Conservation (phyloP, 2,888 invertebrate genomes). For the Globia sparganii region DNA sequence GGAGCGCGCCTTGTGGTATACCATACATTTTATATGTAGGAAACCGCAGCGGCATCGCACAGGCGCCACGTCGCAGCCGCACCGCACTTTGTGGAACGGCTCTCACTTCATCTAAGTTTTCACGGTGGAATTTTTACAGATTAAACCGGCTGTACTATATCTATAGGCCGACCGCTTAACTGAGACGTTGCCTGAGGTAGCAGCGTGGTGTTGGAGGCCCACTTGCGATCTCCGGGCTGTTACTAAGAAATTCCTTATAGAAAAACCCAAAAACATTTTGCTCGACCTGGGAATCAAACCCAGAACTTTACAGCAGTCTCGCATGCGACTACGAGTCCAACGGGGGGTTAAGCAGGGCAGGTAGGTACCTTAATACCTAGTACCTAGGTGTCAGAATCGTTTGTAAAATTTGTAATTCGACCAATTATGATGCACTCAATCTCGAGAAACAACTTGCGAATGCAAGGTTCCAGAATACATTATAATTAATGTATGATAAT, state of each 20-base stretch:
- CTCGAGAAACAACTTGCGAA: constrained; percentile 1
- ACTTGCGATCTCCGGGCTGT: not conserved
- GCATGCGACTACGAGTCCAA: not conserved
- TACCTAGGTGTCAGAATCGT: not conserved
- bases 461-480: constrained; percentile 3
- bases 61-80: too few relatives aligned
- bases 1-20: too few relatives aligned
- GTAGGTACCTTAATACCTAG: not conserved
- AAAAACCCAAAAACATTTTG: not conserved
- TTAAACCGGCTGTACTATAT: too few relatives aligned
- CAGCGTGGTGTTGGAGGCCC: too few relatives aligned
- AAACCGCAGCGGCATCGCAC: too few relatives aligned
- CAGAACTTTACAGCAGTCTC: not conserved
- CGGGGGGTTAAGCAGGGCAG: not conserved
- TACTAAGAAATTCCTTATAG: not conserved
- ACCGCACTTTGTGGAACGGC: too few relatives aligned
- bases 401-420: not conserved
- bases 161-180: too few relatives aligned
- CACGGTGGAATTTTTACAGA: too few relatives aligned
- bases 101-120: too few relatives aligned
- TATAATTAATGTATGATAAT: constrained; percentile 47
- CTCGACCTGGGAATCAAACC: not conserved
- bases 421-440: not conserved
- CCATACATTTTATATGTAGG: too few relatives aligned
- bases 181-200: too few relatives aligned